Conservation (phyloP, 2,797 vertebrate species). For the Sebastes umbrosus region DNA sequence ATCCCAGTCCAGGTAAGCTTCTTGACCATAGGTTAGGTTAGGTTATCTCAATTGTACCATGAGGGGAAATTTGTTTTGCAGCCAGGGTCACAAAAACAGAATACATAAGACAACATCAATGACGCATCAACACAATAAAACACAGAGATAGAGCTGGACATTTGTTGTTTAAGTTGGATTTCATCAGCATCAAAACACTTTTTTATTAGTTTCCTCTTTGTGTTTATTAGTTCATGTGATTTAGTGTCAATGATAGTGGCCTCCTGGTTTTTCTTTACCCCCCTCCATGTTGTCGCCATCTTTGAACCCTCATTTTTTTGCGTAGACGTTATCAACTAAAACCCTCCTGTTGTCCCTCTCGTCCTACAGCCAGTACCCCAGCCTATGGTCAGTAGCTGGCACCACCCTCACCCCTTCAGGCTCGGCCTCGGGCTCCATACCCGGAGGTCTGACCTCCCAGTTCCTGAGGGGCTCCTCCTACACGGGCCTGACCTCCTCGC, state of each 20-base stretch:
- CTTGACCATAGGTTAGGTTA: background rate
- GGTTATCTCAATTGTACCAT: no score
- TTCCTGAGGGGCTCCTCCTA: conserved; percentile 86
- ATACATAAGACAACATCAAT: no score
- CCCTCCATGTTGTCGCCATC: background rate
- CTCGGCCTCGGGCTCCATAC: conserved; percentile 78
- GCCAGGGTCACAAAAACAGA: no score
- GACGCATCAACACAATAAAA: no score
- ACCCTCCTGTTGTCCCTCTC: background rate
- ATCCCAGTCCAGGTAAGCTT: conserved; percentile 80
- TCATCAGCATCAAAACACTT: background rate
- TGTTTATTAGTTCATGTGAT: background rate
- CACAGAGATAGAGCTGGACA: no score
- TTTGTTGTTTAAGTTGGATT: background rate
- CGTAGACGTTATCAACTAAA: background rate
- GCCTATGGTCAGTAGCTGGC: conserved; percentile 84
- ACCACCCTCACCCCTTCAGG: conserved; percentile 81
- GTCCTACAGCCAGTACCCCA: conserved; percentile 82
- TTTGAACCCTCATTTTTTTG: background rate
- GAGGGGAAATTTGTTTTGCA: no score
- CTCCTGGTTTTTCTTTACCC: no score
- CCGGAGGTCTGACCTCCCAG: conserved; percentile 82
- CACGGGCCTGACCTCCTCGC: conserved; percentile 81
- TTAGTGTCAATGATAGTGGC: background rate
- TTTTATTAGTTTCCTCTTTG: background rate